Evolutionary conservation across 2,888 invertebrate species (phyloP).

Genomic region (Chymomyza procnemis): DNA sequence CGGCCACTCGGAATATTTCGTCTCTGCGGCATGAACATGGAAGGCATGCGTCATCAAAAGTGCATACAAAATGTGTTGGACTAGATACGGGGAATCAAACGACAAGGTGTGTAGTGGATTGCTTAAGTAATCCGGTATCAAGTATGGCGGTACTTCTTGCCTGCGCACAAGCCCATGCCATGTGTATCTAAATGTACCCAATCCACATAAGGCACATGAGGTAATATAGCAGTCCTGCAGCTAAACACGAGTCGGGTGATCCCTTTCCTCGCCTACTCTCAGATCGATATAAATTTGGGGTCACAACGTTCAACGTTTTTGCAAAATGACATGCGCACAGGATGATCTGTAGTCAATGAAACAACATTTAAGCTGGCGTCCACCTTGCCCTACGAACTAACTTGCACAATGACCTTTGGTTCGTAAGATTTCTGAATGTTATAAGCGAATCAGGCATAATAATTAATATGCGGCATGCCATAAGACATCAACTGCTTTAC

Average conservation of each 20-base stretch:
- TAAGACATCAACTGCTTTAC: neutral
- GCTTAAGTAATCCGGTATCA: neutral
- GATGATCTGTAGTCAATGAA: neutral
- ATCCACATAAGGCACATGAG: neutral
- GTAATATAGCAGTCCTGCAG: slow-evolving; percentile 38
- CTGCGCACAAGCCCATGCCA: neutral
- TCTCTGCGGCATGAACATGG: too few species aligned
- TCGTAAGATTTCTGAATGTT: neutral
- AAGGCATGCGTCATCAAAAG: too few species aligned
- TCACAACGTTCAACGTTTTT: neutral
- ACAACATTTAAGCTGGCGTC: neutral
- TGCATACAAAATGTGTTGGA: too few species aligned
- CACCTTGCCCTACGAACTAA: neutral
- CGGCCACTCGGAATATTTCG: too few species aligned
- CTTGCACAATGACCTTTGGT: neutral
- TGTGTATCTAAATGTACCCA: neutral
- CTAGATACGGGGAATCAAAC: too few species aligned
- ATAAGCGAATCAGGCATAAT: neutral
- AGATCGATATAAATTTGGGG: neutral
- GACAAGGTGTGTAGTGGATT: neutral
- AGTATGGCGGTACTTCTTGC: neutral
- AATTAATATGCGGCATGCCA: too few species aligned
- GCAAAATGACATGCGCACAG: neutral
- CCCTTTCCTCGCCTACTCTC: neutral
- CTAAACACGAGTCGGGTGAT: neutral